phyloP scores from a whole-genome alignment of 2,797 vertebrate species.

The Chrysocyon brachyurus region DNA sequence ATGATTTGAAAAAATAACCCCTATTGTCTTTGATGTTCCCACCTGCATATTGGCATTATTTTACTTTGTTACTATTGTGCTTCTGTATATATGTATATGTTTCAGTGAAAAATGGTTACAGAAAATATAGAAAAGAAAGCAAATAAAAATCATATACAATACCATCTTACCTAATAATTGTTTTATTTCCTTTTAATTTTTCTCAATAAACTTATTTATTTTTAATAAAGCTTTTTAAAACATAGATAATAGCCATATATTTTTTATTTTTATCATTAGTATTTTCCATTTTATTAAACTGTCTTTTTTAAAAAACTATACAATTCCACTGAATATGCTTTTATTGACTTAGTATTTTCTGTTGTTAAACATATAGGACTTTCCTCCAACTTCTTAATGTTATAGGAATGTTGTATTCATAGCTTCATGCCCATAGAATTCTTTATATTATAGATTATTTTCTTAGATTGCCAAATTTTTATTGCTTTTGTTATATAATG shows the following conservation, averaged over 20 bases:
- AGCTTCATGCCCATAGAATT: neutral
- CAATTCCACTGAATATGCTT: neutral
- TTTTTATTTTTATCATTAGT: slow-evolving; percentile 33
- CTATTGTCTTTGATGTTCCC: neutral
- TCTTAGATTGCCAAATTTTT: slow-evolving; percentile 51
- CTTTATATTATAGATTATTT: slow-evolving; percentile 47
- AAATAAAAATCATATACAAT: neutral
- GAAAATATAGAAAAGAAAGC: slow-evolving; percentile 29
- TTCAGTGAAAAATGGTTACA: slow-evolving; percentile 38
- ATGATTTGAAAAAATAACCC: neutral
- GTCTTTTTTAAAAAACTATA: neutral
- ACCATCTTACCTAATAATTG: neutral
- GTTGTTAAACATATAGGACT: neutral
- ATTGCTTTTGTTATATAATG: neutral
- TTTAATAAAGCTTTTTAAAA: neutral
- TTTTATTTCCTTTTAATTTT: slow-evolving; percentile 48
- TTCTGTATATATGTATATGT: neutral
- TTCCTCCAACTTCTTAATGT: neutral
- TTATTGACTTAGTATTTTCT: slow-evolving; percentile 18
- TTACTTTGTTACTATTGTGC: slow-evolving; percentile 4
- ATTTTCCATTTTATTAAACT: slow-evolving; percentile 54
- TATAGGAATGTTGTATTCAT: neutral
- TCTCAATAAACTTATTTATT: neutral
- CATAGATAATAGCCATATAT: slow-evolving; percentile 43
- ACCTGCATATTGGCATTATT: neutral